Conservation (phyloP, 2,797 vertebrate species). For the Eptatretus atami region DNA sequence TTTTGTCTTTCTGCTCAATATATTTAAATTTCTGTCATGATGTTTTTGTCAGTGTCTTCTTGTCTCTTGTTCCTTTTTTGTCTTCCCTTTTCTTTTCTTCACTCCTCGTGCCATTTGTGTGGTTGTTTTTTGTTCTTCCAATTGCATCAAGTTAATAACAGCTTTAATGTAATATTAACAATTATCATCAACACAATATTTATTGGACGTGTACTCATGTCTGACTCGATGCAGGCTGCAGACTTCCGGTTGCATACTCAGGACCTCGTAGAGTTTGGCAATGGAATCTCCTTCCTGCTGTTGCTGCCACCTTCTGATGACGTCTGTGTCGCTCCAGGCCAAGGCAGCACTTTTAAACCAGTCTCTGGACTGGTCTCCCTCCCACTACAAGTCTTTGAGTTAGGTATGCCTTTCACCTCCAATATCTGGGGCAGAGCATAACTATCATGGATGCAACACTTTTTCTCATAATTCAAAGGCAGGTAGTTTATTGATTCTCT, state of each 20-base stretch:
- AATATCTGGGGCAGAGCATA: not conserved
- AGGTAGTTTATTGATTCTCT: too few species aligned
- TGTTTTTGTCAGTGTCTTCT: too few species aligned
- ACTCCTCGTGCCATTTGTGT: too few species aligned
- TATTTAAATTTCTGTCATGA: too few species aligned
- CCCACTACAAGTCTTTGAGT: slow-evolving; percentile 56
- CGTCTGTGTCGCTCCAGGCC: slow-evolving; percentile 46
- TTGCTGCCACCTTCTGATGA: slow-evolving; percentile 51
- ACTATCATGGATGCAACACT: too few species aligned
- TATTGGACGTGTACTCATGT: not conserved
- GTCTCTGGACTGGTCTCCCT: slow-evolving; percentile 38
- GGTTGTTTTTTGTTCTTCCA: too few species aligned
- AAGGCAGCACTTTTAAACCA: slow-evolving; percentile 44
- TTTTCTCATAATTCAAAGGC: too few species aligned
- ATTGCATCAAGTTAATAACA: too few species aligned
- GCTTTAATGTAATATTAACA: too few species aligned
- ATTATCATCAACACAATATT: too few species aligned
- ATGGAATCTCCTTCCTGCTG: slow-evolving; percentile 43
- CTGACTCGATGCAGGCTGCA: slow-evolving; percentile 27
- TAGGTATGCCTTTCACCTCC: slow-evolving; percentile 29
- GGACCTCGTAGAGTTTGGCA: slow-evolving; percentile 52
- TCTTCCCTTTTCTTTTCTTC: too few species aligned
- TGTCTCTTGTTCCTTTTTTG: too few species aligned
- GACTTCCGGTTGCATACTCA: slow-evolving; percentile 54
- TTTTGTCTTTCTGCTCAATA: not conserved